These are phyloP conservation scores for Protosalanx chinensis DNA, from an alignment of 2,797 vertebrate species.

Conservation along the genomic window DNA sequence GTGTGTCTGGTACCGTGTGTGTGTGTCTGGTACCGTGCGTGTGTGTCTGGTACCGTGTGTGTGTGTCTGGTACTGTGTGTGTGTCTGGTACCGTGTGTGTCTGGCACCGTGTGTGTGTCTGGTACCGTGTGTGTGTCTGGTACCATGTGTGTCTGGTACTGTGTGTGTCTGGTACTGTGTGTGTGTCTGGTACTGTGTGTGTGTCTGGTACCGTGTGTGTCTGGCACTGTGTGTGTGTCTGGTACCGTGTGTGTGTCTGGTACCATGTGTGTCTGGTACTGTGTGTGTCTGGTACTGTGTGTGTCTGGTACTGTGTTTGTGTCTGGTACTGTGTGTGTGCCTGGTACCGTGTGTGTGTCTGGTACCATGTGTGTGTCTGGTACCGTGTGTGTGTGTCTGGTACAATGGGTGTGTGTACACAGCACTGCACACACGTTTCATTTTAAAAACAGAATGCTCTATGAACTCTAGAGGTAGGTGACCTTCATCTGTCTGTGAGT, in stretches of 20 bases:
- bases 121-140: neutral
- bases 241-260: too few relatives aligned
- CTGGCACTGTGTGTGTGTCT: too few relatives aligned
- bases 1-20: neutral
- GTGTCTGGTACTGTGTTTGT: neutral
- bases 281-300: too few relatives aligned
- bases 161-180: too few relatives aligned
- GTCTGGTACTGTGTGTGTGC: neutral
- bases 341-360: neutral
- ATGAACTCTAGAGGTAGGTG: too few relatives aligned
- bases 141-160: too few relatives aligned
- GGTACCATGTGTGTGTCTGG: neutral
- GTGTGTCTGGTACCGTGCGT: neutral
- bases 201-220: too few relatives aligned
- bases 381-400: neutral
- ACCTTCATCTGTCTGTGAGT: neutral
- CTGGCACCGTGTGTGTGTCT: slow-evolving; percentile 25
- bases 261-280: too few relatives aligned
- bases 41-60: neutral
- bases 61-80: too few relatives aligned
- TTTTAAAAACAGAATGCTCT: too few relatives aligned
- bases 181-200: too few relatives aligned
- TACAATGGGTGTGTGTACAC: neutral
- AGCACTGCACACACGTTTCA: neutral
- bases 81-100: too few relatives aligned